Evolutionary conservation across 2,797 vertebrate genomes (phyloP).

Genomic region (Alfaro cultratus): DNA sequence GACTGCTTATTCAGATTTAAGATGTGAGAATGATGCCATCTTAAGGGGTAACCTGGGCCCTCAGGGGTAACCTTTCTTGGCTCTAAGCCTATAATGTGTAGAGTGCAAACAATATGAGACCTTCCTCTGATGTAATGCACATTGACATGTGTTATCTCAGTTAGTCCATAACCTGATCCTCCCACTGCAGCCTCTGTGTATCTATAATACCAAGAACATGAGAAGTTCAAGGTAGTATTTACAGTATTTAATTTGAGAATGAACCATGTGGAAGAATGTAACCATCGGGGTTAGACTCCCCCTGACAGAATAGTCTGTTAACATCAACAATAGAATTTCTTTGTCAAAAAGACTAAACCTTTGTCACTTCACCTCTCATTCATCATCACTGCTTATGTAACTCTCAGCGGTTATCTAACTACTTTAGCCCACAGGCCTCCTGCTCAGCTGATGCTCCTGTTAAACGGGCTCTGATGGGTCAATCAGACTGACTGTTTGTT

Average conservation of each 20-base stretch:
- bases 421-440: neutral
- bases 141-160: neutral
- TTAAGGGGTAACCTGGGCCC: neutral
- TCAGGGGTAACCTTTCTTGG: neutral
- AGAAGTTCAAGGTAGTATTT: neutral
- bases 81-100: neutral
- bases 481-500: constrained; percentile 11
- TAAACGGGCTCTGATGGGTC: constrained; percentile 10
- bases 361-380: neutral
- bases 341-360: neutral
- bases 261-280: neutral
- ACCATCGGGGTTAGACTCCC: neutral
- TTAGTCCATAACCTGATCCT: neutral
- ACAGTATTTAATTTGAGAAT: neutral
- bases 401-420: neutral
- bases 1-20: neutral
- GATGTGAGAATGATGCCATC: neutral
- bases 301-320: neutral
- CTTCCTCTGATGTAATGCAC: neutral
- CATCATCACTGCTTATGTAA: neutral
- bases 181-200: neutral
- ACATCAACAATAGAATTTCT: neutral
- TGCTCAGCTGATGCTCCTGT: constrained; percentile 1
- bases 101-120: neutral
- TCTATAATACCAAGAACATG: neutral